A percentile compares a stretch with the other conserved stretches of the same genome.
Conservation (phyloP, 2,797 vertebrate genomes). For the Xenops minutus region DNA sequence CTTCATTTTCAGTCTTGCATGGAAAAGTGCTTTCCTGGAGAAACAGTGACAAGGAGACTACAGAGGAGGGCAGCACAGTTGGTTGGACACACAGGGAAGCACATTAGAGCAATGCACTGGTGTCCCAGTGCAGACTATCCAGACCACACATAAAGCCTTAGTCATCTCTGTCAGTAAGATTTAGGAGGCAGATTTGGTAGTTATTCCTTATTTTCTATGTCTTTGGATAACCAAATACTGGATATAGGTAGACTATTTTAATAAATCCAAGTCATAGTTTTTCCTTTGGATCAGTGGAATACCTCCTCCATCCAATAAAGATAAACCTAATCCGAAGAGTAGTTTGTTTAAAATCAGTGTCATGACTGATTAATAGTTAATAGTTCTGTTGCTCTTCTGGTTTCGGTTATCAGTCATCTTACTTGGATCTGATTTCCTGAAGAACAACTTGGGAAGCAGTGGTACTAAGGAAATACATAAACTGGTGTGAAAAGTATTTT, state of each 20-base stretch:
- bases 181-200: background rate
- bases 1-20: background rate
- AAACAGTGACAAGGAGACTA: background rate
- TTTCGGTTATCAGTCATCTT: background rate
- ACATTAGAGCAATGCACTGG: fast-evolving
- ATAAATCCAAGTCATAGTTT: background rate
- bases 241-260: background rate
- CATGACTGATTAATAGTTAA: background rate
- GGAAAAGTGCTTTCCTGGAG: background rate
- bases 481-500: background rate
- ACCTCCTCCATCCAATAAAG: background rate
- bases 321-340: background rate
- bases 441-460: background rate
- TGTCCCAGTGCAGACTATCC: background rate
- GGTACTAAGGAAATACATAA: background rate
- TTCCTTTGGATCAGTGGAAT: background rate
- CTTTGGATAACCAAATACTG: background rate
- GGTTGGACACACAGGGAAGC: background rate
- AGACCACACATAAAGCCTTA: background rate
- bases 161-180: background rate
- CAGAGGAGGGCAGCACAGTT: background rate
- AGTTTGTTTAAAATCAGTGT: background rate
- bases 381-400: background rate
- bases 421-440: background rate
- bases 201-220: background rate